A percentile compares a stretch with the other conserved stretches of the same genome.
Evolutionary conservation across 1,140 invertebrate species (phyloP).

Genomic region (Drosophila rhopaloa): DNA sequence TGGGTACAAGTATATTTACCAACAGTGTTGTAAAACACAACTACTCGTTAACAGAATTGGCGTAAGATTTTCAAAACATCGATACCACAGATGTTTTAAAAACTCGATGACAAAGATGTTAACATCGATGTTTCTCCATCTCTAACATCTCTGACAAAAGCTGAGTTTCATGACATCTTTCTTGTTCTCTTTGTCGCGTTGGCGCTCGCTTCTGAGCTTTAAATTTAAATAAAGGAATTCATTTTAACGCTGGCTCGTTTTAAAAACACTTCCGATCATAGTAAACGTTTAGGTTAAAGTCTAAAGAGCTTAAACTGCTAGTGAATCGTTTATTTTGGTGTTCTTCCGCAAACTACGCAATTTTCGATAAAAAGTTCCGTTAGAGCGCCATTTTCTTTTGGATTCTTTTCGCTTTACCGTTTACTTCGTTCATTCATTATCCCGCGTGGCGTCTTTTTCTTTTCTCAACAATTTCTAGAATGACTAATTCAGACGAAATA

Average conservation of each 20-base stretch:
- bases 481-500: not conserved
- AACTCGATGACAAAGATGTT: too few relatives aligned
- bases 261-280: not conserved
- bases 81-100: too few relatives aligned
- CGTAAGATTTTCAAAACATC: too few relatives aligned
- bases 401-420: not conserved
- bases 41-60: too few relatives aligned
- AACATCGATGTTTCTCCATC: too few relatives aligned
- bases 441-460: not conserved
- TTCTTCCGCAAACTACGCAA: not conserved
- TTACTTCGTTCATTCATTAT: not conserved
- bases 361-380: constrained; percentile 6
- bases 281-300: not conserved
- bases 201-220: not conserved
- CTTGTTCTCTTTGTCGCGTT: not conserved
- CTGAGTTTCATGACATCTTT: not conserved
- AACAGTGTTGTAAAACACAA: not conserved
- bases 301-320: not conserved
- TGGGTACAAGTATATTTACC: not conserved
- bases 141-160: not conserved
- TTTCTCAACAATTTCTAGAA: not conserved
- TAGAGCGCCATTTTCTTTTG: constrained; percentile 17
- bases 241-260: not conserved
- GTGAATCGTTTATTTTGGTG: too few relatives aligned
- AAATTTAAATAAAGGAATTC: not conserved